phyloP scores from a whole-genome alignment of 2,113 vertebrate species.

The Picathartes gymnocephalus region DNA sequence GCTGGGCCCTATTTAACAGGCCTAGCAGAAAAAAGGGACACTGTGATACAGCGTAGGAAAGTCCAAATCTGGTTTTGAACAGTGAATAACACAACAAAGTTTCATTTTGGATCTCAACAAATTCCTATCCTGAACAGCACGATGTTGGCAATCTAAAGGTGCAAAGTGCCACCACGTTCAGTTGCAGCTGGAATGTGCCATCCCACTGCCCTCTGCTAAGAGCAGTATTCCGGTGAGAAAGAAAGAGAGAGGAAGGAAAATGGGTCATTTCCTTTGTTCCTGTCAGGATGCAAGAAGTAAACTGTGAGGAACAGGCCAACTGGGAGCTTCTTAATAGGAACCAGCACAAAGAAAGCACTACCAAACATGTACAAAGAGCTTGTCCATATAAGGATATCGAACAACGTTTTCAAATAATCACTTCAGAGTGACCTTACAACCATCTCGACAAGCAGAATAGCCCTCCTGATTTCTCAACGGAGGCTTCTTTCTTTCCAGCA shows the following conservation, averaged over 20 bases:
- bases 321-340: slow-evolving; percentile 34
- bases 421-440: not conserved
- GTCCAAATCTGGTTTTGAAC: not conserved
- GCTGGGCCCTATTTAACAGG: not conserved
- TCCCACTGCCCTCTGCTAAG: not conserved
- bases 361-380: not conserved
- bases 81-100: not conserved
- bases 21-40: not conserved
- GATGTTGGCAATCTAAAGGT: not conserved
- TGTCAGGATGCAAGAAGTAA: slow-evolving; percentile 57
- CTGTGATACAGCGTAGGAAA: not conserved
- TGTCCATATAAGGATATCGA: slow-evolving; percentile 9
- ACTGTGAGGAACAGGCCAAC: not conserved
- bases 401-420: not conserved
- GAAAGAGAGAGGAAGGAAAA: slow-evolving; percentile 56
- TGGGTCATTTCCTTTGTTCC: slow-evolving; percentile 64
- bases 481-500: not conserved
- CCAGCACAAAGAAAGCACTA: not conserved
- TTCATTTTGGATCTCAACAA: not conserved
- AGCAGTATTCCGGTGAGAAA: not conserved
- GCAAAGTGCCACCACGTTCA: not conserved
- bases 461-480: not conserved
- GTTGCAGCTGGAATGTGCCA: not conserved
- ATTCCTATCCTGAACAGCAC: not conserved
- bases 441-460: not conserved